Evolutionary conservation across 2,888 invertebrate genomes (phyloP), one percentile per base, ranked within the genome.

Genomic region (Trichogramma dendrolimi): DNA sequence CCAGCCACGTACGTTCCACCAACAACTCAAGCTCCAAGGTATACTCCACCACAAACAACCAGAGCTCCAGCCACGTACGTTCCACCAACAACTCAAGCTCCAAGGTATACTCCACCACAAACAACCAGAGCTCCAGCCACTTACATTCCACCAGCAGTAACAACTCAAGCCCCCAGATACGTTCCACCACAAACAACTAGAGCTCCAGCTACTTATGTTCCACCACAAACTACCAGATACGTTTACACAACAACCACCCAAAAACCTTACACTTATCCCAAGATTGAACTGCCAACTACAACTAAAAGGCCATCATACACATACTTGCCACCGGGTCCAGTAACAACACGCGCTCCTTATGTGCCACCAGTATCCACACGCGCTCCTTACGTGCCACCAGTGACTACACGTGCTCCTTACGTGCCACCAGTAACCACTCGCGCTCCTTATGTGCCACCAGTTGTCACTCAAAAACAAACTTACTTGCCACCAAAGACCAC

Each of bases 301-400:
- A 8, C 75, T 60, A 46, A 73, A 39, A 68, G 38, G 58, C 70
- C 69, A 10, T 68, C 60, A 38, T 68, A 66, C 66, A 55, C 49
- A 55, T 61, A 58, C n/a, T 50, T 43, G 5, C 41, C 58, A 11
- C 54, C 53, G 27, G 27, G 27, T 27, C 27, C 27, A 27, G 27
- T 27, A 27, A 27, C 27, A 27, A 27, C 27, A 27, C 27, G 27
- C 3, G 27, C 27, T 8, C 47, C 43, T 57, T 65, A 10, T 43
- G 54, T 27, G 39, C 53, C 50, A 41, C 60, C 63, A 27, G 53
- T 4, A 27, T 60, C 61, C 27, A 27, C 27, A 27, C 27, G 27
- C 3, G 27, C 27, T 5, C 47, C 43, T 57, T 65, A 10, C 47
- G 54, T 27, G 39, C 46, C 46, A 43, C 58, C 10, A 42, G 39